A percentile compares a stretch with the other conserved stretches of the same genome.
phyloP scores from a whole-genome alignment of 2,113 vertebrate species.

The Perca fluviatilis region DNA sequence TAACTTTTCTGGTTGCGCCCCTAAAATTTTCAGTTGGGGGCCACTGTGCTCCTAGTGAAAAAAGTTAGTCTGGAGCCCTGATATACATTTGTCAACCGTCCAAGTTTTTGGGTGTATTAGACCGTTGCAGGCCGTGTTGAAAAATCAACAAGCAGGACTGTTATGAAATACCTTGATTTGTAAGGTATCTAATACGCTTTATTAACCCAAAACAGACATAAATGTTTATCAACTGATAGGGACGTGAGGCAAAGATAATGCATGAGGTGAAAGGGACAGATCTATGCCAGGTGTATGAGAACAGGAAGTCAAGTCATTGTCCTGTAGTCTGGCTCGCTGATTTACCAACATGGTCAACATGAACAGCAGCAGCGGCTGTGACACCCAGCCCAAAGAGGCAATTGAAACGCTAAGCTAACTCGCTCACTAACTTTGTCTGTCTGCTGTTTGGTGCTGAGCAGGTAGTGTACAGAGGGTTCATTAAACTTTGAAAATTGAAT shows the following conservation, averaged over 20 bases:
- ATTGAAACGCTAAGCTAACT: too few species aligned
- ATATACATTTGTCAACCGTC: neutral
- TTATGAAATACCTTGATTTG: neutral
- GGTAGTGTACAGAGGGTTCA: neutral
- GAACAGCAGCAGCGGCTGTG: neutral
- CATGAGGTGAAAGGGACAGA: neutral
- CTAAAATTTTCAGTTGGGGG: too few species aligned
- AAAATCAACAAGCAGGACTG: neutral
- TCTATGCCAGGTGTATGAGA: neutral
- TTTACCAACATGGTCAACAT: neutral
- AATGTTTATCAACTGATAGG: neutral
- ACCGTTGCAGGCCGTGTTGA: neutral
- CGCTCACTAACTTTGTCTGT: too few species aligned
- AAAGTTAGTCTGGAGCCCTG: too few species aligned
- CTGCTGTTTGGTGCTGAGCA: neutral
- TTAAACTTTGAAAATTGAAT: neutral
- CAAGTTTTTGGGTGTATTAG: neutral
- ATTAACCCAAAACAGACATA: neutral
- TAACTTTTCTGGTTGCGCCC: too few species aligned
- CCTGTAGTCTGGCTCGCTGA: neutral
- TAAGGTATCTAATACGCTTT: neutral
- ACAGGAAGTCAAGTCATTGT: neutral
- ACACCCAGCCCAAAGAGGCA: neutral
- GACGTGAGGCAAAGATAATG: neutral
- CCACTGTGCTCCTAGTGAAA: too few species aligned